Evolutionary conservation across 2,113 vertebrate species (phyloP).

Genomic region (Notarius quadriscutis): DNA sequence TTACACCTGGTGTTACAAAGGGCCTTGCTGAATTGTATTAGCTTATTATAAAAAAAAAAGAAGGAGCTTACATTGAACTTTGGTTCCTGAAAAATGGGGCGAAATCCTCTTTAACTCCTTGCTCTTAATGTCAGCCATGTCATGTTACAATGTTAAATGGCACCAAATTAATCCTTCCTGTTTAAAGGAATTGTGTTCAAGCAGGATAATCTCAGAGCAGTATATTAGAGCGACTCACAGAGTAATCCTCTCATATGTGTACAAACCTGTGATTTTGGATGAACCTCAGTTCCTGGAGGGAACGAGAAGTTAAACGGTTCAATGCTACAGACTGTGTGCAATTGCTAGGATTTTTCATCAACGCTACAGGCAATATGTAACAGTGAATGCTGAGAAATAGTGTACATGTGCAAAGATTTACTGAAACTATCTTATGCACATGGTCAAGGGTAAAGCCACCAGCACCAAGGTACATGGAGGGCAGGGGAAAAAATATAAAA

Average conservation of each 20-base stretch:
- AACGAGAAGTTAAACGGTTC: not conserved
- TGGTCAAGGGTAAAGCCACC: not conserved
- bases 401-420: not conserved
- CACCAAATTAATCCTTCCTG: conserved; percentile 54
- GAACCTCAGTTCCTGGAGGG: not conserved
- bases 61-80: conserved; percentile 44
- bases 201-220: conserved; percentile 49
- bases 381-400: not conserved
- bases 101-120: conserved; percentile 50
- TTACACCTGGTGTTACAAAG: conserved; percentile 44
- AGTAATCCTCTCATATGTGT: conserved; percentile 33
- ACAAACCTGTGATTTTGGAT: not conserved
- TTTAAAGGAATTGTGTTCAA: conserved; percentile 51
- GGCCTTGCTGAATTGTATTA: conserved; percentile 43
- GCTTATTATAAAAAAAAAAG: conserved; percentile 43
- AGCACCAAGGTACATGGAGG: not conserved
- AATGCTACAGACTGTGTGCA: not conserved
- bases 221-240: conserved; percentile 27
- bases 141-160: conserved; percentile 55
- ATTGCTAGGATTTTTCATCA: not conserved
- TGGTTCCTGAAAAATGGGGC: conserved; percentile 36
- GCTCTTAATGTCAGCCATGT: conserved; percentile 49
- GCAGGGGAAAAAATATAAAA: not conserved
- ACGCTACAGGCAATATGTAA: not conserved
- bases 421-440: conserved; percentile 1